phyloP scores from a whole-genome alignment of 2,113 vertebrate genomes.

The Apeltes quadracus region DNA sequence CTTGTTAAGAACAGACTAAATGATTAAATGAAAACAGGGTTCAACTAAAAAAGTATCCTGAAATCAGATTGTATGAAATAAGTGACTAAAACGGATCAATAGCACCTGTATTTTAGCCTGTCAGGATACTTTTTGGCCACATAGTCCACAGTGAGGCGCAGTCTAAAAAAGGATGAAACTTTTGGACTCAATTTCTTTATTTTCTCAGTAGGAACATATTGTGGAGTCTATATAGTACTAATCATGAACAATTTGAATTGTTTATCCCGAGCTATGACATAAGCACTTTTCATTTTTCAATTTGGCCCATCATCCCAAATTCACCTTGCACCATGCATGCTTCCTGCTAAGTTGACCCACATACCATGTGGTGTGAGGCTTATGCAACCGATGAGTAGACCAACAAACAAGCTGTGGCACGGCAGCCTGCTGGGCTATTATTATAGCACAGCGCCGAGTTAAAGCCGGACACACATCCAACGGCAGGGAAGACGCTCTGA shows the following conservation, averaged over 20 bases:
- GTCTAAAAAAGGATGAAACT: background rate
- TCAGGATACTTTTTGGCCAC: background rate
- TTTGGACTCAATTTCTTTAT: background rate
- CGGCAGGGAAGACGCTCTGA: background rate
- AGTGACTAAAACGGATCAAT: background rate
- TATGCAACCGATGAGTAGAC: constrained; percentile 57
- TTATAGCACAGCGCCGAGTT: constrained; percentile 30
- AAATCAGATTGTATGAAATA: background rate
- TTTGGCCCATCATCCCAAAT: too few relatives aligned
- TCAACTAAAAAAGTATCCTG: too few relatives aligned
- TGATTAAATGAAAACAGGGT: background rate
- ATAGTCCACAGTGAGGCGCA: background rate
- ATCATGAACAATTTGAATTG: background rate
- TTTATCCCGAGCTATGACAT: constrained; percentile 13
- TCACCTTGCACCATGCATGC: constrained; percentile 8
- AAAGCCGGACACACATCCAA: constrained; percentile 14
- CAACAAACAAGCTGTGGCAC: constrained; percentile 40
- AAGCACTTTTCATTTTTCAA: too few relatives aligned
- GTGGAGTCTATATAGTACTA: background rate
- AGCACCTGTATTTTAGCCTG: background rate
- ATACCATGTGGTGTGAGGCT: constrained; percentile 46
- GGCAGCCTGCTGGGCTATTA: constrained; percentile 48
- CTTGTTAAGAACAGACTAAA: background rate
- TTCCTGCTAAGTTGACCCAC: constrained; percentile 56
- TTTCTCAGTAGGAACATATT: background rate